These are phyloP conservation scores for Tipula helvola DNA, from an alignment of 2,888 invertebrate species.

Conservation along the genomic window DNA sequence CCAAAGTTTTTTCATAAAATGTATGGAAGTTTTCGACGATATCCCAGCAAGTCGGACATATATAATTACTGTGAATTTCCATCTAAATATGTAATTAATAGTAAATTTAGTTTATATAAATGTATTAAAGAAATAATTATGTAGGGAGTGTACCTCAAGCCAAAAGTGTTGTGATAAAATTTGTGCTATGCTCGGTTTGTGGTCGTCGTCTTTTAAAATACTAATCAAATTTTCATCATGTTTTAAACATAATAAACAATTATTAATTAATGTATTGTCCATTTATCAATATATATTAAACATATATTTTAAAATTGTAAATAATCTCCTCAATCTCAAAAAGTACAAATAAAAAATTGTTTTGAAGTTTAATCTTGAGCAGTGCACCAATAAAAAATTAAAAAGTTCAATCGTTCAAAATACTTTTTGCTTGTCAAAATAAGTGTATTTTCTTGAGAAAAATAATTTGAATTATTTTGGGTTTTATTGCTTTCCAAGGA, in stretches of 20 bases:
- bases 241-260: neutral
- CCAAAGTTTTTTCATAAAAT: constrained; percentile 28
- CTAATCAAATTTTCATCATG: neutral
- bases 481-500: no score
- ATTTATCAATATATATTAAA: neutral
- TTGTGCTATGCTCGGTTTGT: constrained; percentile 24
- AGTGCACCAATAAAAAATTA: no score
- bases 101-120: neutral
- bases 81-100: constrained; percentile 23
- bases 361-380: no score
- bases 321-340: no score
- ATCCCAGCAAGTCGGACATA: constrained; percentile 29
- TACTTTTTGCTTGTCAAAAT: no score
- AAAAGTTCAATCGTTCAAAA: no score
- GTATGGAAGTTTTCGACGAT: constrained; percentile 29
- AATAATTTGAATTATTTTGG: no score
- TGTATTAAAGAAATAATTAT: neutral
- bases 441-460: no score
- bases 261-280: neutral
- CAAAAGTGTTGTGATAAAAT: constrained; percentile 31
- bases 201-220: constrained; percentile 26
- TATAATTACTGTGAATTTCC: constrained; percentile 27
- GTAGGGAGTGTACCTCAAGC: constrained; percentile 26
- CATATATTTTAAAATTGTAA: no score
- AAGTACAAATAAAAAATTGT: no score